phyloP scores from a whole-genome alignment of 37 sponge, comb jelly and placozoan genomes.

The Theonella swinhoei region DNA sequence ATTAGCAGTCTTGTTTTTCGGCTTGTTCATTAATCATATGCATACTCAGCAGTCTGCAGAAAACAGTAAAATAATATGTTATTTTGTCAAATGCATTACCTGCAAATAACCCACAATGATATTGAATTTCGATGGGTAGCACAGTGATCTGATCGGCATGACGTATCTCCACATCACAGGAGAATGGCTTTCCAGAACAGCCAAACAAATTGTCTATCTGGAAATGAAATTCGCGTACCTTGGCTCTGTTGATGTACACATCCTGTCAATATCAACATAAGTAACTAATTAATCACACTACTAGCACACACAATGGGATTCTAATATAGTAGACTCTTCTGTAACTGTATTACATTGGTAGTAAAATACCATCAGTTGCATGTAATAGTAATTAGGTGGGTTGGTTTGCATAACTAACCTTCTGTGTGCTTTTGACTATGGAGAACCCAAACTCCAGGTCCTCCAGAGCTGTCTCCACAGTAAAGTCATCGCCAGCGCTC shows the following conservation, averaged over 20 bases:
- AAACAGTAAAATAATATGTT: not conserved
- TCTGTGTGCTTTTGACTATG: constrained; percentile 44
- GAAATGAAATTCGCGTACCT: constrained; percentile 56
- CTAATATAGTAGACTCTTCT: no score
- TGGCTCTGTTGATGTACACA: not conserved
- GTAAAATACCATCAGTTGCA: no score
- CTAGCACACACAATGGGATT: no score
- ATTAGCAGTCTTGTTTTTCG: no score
- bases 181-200: constrained; percentile 37
- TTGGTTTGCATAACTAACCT: no score
- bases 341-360: no score
- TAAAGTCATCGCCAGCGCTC: constrained; percentile 37
- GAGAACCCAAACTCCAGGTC: constrained; percentile 71
- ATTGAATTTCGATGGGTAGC: constrained; percentile 44
- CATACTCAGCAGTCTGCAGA: no score
- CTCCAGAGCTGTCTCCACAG: constrained; percentile 60
- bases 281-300: no score
- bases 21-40: no score
- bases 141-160: constrained; percentile 40
- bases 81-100: not conserved
- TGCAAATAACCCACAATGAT: not conserved
- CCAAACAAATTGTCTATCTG: constrained; percentile 55
- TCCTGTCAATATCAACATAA: no score
- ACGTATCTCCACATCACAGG: constrained; percentile 58
- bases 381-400: no score